A percentile compares a stretch with the other conserved stretches of the same genome.
Conservation (phyloP, 2,113 vertebrate genomes). For the Ageneiosus marmoratus region DNA sequence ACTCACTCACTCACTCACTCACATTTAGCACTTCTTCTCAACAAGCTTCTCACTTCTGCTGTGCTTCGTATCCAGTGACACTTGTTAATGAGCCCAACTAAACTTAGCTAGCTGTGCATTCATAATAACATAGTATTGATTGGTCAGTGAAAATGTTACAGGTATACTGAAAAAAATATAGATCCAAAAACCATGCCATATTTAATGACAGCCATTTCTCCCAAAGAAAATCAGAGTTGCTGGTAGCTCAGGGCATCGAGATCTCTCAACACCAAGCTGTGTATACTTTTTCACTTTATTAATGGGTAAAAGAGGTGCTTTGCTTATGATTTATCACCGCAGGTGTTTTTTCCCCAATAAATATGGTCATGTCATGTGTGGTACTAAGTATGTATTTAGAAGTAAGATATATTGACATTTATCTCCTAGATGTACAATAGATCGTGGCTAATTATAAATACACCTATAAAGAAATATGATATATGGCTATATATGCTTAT, state of each 20-base stretch:
- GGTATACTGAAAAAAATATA: background rate
- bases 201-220: background rate
- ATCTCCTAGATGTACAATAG: background rate
- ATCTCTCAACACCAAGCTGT: background rate
- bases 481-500: background rate
- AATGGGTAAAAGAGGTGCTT: background rate
- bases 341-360: background rate
- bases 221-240: background rate
- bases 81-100: too few relatives aligned
- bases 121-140: background rate
- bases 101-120: background rate
- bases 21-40: too few relatives aligned
- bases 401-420: background rate
- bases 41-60: too few relatives aligned
- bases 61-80: too few relatives aligned
- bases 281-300: background rate
- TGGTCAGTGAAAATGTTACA: too few relatives aligned
- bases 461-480: background rate
- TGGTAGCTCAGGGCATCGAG: background rate
- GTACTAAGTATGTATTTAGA: background rate
- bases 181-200: background rate
- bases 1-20: too few relatives aligned
- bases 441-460: background rate
- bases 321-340: background rate
- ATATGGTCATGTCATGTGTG: background rate